Conservation (phyloP, 2,888 invertebrate genomes). For the Sarcophaga rosellei region DNA sequence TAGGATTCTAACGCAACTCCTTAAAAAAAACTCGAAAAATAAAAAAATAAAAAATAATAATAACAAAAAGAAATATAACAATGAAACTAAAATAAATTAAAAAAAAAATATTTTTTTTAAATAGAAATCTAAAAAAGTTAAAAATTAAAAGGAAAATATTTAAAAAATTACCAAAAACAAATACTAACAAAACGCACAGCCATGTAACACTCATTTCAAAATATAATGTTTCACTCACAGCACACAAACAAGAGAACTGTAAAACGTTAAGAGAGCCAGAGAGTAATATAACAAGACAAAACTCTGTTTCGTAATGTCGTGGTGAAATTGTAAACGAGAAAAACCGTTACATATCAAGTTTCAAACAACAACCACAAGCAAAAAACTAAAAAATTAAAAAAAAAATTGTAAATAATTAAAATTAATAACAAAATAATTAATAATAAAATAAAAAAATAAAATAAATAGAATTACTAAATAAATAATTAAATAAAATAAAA, state of each 20-base stretch:
- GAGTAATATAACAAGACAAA: constrained; percentile 6
- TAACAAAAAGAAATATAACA: constrained; percentile 20
- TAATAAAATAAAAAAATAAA: not conserved
- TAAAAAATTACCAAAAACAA: not conserved
- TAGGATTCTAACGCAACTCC: constrained; percentile 79
- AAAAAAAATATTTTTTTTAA: constrained; percentile 6
- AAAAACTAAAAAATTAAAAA: not conserved
- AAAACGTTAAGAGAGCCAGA: constrained; percentile 12
- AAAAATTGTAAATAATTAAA: not conserved
- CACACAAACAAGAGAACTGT: not conserved
- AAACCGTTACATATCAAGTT: constrained; percentile 50
- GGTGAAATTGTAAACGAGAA: constrained; percentile 20
- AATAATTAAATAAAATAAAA: constrained; percentile 13
- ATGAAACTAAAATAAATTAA: constrained; percentile 4
- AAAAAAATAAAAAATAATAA: constrained; percentile 7
- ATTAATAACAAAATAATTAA: not conserved
- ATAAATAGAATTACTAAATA: not conserved
- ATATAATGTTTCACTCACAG: not conserved
- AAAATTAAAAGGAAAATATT: not conserved
- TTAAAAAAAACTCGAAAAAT: constrained; percentile 13
- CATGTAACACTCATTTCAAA: not conserved
- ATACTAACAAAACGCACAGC: not conserved
- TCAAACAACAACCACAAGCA: not conserved
- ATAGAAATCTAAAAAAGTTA: not conserved
- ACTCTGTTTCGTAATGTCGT: constrained; percentile 54